Evolutionary conservation across 1,140 invertebrate species (phyloP), one percentile per base, ranked within the genome.

Genomic region (Gryllus bimaculatus): DNA sequence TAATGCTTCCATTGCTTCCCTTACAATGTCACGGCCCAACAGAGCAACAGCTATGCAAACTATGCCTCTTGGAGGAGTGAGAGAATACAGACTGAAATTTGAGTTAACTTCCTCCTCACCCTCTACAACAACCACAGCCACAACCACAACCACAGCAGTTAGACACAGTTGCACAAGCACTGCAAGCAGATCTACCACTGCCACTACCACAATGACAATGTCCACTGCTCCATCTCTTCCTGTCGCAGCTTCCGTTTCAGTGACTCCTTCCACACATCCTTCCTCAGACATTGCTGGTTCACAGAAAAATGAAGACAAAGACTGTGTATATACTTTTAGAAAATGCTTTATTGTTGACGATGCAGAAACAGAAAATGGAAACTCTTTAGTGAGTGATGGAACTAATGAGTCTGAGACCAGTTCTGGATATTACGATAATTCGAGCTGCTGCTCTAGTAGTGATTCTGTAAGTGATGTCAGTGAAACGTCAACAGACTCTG

Each of bases 401-500:
- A 81, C 75, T 13, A 74, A 66, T 8, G 81, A 81, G 20, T 81
- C 81, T 15, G 73, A 80, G 73, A 82, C 81, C 75, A 82, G 81
- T 21, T 80, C 77, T 21, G 83, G 82, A 75, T 84, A 82, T 54
- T 83, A 83, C 20, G 86, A 87, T 76, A 85, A 86, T 47, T 88
- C 87, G 18, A 87, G 87, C 49, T 66, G 54, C 54, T 66, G 54
- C 7, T 13, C 10, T 18, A 66, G 54, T 18, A 87, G 86, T 81
- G 88, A 89, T 82, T 87, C 86, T 73, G 87, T 86, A 75, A 89
- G 88, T 75, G 88, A 89, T 79, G 86, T 89, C 8, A 89, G 88
- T 18, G 89, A 90, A 81, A 88, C 89, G 81, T 89, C 89, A 0
- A 88, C 88, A 13, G 89, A 90, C 81, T 89, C 88, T 15, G 87